Evolutionary conservation across 2,888 invertebrate species (phyloP).

Genomic region (Phyto melanocephala): DNA sequence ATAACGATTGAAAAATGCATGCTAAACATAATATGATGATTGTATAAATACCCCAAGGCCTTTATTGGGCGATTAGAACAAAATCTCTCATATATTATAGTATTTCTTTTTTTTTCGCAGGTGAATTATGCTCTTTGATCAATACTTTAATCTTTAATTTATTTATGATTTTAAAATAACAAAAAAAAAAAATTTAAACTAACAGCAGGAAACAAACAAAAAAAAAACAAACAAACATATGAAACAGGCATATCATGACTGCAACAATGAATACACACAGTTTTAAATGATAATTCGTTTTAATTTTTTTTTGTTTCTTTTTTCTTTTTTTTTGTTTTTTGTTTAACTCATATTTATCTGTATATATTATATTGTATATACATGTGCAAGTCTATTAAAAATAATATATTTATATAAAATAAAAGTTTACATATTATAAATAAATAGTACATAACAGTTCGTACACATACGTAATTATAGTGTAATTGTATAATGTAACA

Average conservation of each 20-base stretch:
- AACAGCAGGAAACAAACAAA: background rate
- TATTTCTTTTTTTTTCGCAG: too few species aligned
- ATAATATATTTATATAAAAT: background rate
- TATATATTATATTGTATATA: background rate
- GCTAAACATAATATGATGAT: too few species aligned
- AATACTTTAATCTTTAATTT: background rate
- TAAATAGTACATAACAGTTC: background rate
- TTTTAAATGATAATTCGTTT: background rate
- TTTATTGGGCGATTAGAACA: background rate
- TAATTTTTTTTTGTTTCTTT: background rate
- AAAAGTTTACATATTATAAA: background rate
- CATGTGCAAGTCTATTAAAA: background rate
- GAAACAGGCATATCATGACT: conserved; percentile 16
- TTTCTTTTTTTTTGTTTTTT: background rate
- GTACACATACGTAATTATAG: background rate
- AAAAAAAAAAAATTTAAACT: background rate
- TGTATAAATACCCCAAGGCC: background rate
- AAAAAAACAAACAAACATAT: background rate
- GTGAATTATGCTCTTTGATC: too few species aligned
- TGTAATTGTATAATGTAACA: background rate
- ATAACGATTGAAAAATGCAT: too few species aligned
- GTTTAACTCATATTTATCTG: background rate
- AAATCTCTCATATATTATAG: background rate
- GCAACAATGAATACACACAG: background rate
- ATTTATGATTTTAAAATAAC: background rate